Conservation (phyloP, 2,797 vertebrate species). For the Smutsia temminckii region DNA sequence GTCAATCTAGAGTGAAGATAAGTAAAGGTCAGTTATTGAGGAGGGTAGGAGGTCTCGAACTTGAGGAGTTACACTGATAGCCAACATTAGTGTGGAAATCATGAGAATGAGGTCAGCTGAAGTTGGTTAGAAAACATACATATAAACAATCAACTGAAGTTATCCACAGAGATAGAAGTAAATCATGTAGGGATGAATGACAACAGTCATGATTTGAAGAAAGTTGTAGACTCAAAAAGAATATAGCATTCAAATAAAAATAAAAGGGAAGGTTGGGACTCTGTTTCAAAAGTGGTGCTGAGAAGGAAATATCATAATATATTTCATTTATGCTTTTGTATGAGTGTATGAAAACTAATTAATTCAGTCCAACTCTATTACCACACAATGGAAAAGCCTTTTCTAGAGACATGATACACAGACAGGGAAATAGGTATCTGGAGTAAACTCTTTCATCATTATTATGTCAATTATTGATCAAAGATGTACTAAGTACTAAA, state of each 20-base stretch:
- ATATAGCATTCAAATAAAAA: neutral
- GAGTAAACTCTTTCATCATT: neutral
- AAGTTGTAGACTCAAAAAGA: neutral
- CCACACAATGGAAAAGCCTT: neutral
- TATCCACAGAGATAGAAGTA: neutral
- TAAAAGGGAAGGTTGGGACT: neutral
- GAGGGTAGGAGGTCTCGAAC: constrained; percentile 19
- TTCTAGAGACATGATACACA: neutral
- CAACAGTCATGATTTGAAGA: neutral
- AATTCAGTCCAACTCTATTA: neutral
- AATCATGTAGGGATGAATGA: neutral
- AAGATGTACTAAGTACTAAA: neutral
- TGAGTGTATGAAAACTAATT: neutral
- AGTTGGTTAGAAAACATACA: neutral
- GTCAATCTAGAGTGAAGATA: constrained; percentile 43
- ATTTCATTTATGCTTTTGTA: neutral
- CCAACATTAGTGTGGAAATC: constrained; percentile 14
- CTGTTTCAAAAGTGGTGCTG: neutral
- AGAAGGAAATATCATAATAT: neutral
- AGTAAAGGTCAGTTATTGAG: constrained; percentile 7
- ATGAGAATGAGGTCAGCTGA: neutral
- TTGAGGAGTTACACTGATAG: neutral
- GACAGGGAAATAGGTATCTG: neutral
- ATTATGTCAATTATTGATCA: neutral
- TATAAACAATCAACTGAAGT: neutral